phyloP scores from a whole-genome alignment of 2,113 vertebrate genomes.

The Phalacrocorax aristotelis region DNA sequence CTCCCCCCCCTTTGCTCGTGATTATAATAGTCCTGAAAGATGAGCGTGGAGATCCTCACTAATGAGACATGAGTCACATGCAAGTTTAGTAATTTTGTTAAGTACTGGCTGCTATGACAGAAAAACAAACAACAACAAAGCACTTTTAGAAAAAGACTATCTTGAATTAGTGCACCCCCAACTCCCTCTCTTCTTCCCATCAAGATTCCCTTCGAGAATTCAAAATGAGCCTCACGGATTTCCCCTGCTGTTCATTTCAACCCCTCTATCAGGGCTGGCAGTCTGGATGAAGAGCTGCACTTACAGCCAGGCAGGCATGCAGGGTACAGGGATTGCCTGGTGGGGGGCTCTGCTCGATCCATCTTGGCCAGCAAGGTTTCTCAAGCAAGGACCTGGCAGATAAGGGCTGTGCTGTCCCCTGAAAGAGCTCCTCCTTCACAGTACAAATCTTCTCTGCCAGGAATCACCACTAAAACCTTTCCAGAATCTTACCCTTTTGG shows the following conservation, averaged over 20 bases:
- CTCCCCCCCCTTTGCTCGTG: not conserved
- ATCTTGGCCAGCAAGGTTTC: not conserved
- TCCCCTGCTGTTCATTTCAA: not conserved
- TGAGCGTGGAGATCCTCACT: not conserved
- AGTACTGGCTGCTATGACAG: not conserved
- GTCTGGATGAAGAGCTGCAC: not conserved
- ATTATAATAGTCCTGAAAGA: not conserved
- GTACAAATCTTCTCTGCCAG: not conserved
- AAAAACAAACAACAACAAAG: slow-evolving; percentile 31
- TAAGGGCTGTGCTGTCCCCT: not conserved
- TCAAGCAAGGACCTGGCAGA: not conserved
- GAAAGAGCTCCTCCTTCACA: not conserved
- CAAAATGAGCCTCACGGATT: not conserved
- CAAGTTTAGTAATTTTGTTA: slow-evolving; percentile 25
- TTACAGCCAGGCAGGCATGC: not conserved
- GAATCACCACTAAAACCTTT: not conserved
- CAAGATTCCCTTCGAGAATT: not conserved
- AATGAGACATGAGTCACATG: slow-evolving; percentile 34
- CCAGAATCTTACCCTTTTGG: not conserved
- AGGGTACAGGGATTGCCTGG: not conserved
- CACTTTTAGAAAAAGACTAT: not conserved
- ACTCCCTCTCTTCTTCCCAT: not conserved
- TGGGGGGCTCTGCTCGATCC: not conserved
- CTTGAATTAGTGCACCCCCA: not conserved
- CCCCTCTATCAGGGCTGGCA: not conserved